Evolutionary conservation across 2,113 vertebrate species (phyloP).

Genomic region (Calypte anna): DNA sequence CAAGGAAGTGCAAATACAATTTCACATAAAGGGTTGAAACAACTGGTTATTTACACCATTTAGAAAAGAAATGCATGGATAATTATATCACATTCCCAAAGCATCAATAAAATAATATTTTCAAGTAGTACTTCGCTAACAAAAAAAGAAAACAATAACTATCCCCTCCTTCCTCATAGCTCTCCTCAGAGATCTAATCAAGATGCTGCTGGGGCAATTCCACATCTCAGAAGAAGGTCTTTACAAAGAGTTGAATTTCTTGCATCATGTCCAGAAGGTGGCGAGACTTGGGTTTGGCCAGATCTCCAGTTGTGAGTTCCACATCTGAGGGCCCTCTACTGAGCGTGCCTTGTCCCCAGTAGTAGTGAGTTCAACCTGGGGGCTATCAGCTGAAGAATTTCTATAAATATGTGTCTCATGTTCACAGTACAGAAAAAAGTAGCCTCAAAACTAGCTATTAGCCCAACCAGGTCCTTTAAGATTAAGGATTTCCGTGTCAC

Average conservation of each 20-base stretch:
- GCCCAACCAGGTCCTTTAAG: constrained; percentile 21
- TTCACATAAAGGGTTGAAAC: not conserved
- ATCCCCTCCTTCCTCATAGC: constrained; percentile 70
- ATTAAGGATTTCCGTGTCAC: not conserved
- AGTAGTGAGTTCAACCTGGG: constrained; percentile 59
- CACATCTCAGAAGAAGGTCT: constrained; percentile 71
- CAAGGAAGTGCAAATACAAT: not conserved
- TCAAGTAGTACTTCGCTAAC: constrained; percentile 42
- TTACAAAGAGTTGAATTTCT: constrained; percentile 73
- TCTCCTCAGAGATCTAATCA: constrained; percentile 71
- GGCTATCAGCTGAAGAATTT: constrained; percentile 22
- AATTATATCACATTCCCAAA: constrained; percentile 53
- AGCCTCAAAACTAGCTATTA: constrained; percentile 7
- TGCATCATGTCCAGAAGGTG: constrained; percentile 74
- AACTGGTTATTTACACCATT: constrained; percentile 10
- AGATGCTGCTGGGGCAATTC: constrained; percentile 71
- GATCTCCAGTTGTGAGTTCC: constrained; percentile 67
- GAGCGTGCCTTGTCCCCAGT: constrained; percentile 71
- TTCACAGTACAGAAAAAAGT: not conserved
- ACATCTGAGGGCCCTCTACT: constrained; percentile 69
- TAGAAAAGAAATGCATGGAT: constrained; percentile 12
- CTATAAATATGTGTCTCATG: not conserved
- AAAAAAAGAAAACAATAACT: constrained; percentile 69
- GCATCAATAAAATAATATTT: constrained; percentile 48
- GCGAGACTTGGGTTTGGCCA: constrained; percentile 63